Base-by-base conservation (phyloP, 2,113 vertebrate species). In the Coregonus clupeaformis region DNA sequence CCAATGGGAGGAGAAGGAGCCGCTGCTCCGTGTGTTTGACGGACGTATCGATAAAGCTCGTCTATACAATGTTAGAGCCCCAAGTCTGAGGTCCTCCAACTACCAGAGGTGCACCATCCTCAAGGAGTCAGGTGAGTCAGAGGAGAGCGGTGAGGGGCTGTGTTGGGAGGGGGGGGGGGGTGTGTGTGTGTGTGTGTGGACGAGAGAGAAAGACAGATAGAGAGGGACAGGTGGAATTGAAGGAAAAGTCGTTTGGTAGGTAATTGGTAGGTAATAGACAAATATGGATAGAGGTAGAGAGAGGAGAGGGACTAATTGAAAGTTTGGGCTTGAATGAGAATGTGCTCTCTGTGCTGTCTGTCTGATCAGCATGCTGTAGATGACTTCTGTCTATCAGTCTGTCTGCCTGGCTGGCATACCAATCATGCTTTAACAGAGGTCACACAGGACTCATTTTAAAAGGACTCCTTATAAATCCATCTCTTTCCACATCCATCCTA, bases 1-100 rank as follows among this genome's bases (percentile, higher is more conserved):
- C 49, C 95, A 96, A 63, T 97, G 96, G 96, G 96, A 97, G 82
- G 95, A 96, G 78, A 98, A 97, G 79, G 96, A 98, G 49, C 92
- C 94, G 9, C 89, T 95, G 60, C 93, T 98, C 18, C 89, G 94
- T 1, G 96, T 98, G 74, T 98, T 98, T 84, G 96, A 98, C 78
- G 91, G 92, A 0, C 91, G 96, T 49, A 93, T 98, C 57, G 94
- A 97, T 88, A 97, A 97, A 82, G 92, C 94, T 68, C 93, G 93
- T 52, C 88, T 96, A 3, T 96, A 95, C 82, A 96, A 95, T 0
- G 96, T 95, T 0, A 93, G 96, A 5, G 94, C 93, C 0, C 96
- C 96, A 16, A 92, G 91, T 63, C 88, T 97, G 77, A 90, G 95
- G 77, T 94, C 95, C 6, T 97, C 95, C 71, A 91, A 84, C 62